A percentile compares a stretch with the other conserved stretches of the same genome.
Conservation (phyloP, 2,888 invertebrate species). For the Pantelozetes paolii region DNA sequence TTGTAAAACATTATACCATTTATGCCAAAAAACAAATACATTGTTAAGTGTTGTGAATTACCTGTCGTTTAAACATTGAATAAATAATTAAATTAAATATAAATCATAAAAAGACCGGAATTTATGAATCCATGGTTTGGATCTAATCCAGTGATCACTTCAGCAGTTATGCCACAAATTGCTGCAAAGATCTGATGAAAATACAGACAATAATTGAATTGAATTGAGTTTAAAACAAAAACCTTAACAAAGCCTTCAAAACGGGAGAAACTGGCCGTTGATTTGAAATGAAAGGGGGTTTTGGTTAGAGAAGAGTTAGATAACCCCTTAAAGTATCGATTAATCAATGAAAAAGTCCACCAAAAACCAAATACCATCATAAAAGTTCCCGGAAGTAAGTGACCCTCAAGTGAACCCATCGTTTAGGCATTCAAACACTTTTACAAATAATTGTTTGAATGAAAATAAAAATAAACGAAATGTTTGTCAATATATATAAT, state of each 20-base stretch:
- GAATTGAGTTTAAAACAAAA: not conserved
- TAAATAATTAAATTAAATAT: not conserved
- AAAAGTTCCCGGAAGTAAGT: constrained; percentile 32
- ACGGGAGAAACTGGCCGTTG: not conserved
- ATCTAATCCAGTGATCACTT: constrained; percentile 50
- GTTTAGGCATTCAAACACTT: not conserved
- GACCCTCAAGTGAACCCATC: constrained; percentile 32
- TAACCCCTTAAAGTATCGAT: constrained; percentile 11
- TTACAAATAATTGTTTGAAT: not conserved
- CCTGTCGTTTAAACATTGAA: constrained; percentile 48
- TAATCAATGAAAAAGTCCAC: not conserved
- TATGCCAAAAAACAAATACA: constrained; percentile 54
- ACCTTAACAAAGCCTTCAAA: constrained; percentile 27
- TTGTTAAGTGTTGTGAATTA: constrained; percentile 54
- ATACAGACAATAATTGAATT: not conserved
- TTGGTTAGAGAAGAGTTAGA: not conserved
- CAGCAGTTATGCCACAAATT: constrained; percentile 3
- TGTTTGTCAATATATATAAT: too few relatives aligned
- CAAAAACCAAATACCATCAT: constrained; percentile 6
- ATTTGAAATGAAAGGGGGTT: not conserved
- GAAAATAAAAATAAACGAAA: too few relatives aligned
- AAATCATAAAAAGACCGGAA: not conserved
- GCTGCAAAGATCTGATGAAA: not conserved
- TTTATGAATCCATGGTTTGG: constrained; percentile 51
- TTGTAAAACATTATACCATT: constrained; percentile 47